Conservation (phyloP, 2,797 vertebrate genomes). For the Chaetophractus vellerosus region DNA sequence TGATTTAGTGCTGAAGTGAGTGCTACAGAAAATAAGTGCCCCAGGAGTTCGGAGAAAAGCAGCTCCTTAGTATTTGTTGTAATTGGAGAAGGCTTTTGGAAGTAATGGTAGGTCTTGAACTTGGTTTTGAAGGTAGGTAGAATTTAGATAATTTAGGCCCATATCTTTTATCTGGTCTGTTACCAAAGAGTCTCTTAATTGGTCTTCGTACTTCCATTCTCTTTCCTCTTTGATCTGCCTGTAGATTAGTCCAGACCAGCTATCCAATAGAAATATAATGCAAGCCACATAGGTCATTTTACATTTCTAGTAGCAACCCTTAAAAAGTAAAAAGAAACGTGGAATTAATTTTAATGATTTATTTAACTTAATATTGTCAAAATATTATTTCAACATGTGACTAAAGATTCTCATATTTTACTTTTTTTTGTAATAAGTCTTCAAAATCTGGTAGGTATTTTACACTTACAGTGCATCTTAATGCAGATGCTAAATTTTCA, state of each 20-base stretch:
- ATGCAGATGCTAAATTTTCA: constrained; percentile 64
- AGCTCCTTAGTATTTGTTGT: neutral
- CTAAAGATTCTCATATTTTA: constrained; percentile 53
- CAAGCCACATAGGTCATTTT: neutral
- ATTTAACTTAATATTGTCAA: constrained; percentile 23
- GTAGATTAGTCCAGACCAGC: neutral
- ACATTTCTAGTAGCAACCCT: neutral
- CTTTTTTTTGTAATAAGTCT: constrained; percentile 8
- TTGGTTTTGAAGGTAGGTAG: constrained; percentile 56
- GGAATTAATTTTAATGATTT: constrained; percentile 55
- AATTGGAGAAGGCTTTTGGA: constrained; percentile 6
- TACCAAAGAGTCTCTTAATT: constrained; percentile 12
- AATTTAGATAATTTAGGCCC: constrained; percentile 23
- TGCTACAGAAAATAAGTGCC: neutral
- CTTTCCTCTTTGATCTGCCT: neutral
- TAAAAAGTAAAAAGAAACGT: constrained; percentile 44
- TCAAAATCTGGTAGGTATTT: constrained; percentile 57
- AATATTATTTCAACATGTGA: constrained; percentile 21
- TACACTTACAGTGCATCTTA: neutral
- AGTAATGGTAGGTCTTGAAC: neutral
- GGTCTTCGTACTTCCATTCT: constrained; percentile 1
- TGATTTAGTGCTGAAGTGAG: too few relatives aligned
- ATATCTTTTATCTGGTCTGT: neutral
- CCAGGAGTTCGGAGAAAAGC: constrained; percentile 29
- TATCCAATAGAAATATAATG: neutral